Base-by-base conservation (phyloP, 2,888 invertebrate genomes). In the Patella ulyssiponensis region DNA sequence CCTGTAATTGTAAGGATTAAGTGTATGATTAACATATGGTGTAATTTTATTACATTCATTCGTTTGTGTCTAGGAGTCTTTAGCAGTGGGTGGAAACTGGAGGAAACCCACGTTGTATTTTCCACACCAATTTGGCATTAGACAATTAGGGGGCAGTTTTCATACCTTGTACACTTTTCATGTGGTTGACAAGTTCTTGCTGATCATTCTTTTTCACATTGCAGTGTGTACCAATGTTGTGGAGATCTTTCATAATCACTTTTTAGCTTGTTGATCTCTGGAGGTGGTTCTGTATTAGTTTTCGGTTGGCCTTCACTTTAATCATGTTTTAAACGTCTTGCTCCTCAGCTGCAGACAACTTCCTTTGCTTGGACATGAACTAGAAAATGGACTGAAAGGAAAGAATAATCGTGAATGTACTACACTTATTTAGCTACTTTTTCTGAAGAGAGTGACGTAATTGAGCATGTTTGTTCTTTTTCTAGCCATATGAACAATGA, bases 171-270 rank as follows among this genome's bases (percentile, higher is more conserved):
- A 56, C 14, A n/a, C 56, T 56, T 14, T 56, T 56, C 3, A 7
- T 56, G 56, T 3, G 56, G 11, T 56, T 56, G n/a, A 7, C 56
- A 2, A 56, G 56, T 56, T 56, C 56, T 56, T 56, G 56, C n/a
- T 3, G 56, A 5, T 56, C 56, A 56, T 56, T 56, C 56, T 56
- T n/a, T 56, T 56, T 56, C 56, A 56, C 56, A 5, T 56, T 56
- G 56, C 56, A 56, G 56, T 56, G 56, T 15, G 56, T 15, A 56
- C 56, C 56, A 56, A 56, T 56, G 56, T 56, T 56, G 56, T 56
- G 56, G 12, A 56, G 56, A 56, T 56, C 56, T 56, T 56, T 56
- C 56, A 2, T 56, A 15, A 56, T 2, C 12, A 56, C 56, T 17
- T 1, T 56, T 56, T 56, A 2, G 17, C 56, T 2, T 56, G 56